phyloP scores from a whole-genome alignment of 2,797 vertebrate species.

The Eutrigla gurnardus region DNA sequence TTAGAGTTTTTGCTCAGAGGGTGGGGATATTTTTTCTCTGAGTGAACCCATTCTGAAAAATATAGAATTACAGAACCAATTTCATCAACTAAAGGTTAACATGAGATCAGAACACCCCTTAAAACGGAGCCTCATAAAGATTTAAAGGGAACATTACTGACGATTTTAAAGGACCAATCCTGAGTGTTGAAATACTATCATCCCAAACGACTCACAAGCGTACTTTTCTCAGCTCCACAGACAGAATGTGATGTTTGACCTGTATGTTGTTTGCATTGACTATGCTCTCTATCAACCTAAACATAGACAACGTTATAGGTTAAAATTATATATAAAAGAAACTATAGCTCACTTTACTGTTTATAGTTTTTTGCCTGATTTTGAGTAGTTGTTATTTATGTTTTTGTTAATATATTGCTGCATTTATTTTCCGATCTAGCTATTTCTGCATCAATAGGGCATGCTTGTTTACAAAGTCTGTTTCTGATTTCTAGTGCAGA shows the following conservation, averaged over 20 bases:
- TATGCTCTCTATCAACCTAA: neutral
- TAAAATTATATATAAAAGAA: neutral
- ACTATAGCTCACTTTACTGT: neutral
- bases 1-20: constrained; percentile 59
- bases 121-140: constrained; percentile 31
- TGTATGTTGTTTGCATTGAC: neutral
- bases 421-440: neutral
- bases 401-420: constrained; percentile 10
- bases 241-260: constrained; percentile 1
- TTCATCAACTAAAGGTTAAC: constrained; percentile 50
- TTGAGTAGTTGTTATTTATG: neutral
- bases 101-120: constrained; percentile 35
- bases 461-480: neutral
- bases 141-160: constrained; percentile 36
- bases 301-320: neutral
- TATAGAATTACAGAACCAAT: constrained; percentile 37
- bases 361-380: constrained; percentile 8
- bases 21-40: constrained; percentile 63
- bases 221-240: neutral
- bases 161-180: constrained; percentile 12
- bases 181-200: constrained; percentile 5
- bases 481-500: constrained; percentile 2
- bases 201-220: neutral
- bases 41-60: constrained; percentile 55
- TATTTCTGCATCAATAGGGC: neutral